A percentile compares a stretch with the other conserved stretches of the same genome.
phyloP scores from a whole-genome alignment of 2,113 vertebrate species.

The Crotalus helleri region DNA sequence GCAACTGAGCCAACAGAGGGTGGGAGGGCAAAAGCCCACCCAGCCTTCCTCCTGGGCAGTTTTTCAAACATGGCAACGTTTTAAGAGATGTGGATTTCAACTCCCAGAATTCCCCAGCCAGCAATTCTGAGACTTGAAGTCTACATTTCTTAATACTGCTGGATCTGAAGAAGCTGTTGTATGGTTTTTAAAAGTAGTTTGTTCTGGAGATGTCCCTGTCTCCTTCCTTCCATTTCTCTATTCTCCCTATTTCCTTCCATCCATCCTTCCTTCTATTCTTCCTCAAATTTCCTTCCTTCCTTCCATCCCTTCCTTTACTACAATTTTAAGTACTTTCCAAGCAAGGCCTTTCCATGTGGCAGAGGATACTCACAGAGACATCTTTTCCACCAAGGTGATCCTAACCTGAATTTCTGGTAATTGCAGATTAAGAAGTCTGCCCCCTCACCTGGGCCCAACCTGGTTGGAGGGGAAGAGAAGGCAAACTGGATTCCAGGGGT shows the following conservation, averaged over 20 bases:
- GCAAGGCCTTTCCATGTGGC: neutral
- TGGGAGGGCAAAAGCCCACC: neutral
- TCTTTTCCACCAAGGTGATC: neutral
- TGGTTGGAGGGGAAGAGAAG: too few relatives aligned
- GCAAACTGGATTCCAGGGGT: neutral
- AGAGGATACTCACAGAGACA: neutral
- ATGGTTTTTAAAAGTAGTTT: neutral
- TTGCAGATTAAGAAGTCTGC: neutral
- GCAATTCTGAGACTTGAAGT: too few relatives aligned
- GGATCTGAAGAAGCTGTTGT: neutral
- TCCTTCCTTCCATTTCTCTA: too few relatives aligned
- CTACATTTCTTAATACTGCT: neutral
- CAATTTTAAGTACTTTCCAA: neutral
- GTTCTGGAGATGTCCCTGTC: neutral
- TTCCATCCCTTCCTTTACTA: neutral
- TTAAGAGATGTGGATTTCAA: neutral
- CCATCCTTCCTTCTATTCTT: too few relatives aligned
- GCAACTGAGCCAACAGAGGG: rapidly evolving
- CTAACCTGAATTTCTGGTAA: neutral
- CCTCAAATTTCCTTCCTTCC: neutral
- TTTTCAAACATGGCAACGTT: neutral
- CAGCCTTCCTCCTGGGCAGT: neutral
- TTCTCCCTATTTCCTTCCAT: too few relatives aligned
- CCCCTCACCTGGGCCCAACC: too few relatives aligned
- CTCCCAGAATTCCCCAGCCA: neutral